Evolutionary conservation across 1,140 invertebrate species (phyloP), one percentile per base, ranked within the genome.

Genomic region (Brachystomella parvula): DNA sequence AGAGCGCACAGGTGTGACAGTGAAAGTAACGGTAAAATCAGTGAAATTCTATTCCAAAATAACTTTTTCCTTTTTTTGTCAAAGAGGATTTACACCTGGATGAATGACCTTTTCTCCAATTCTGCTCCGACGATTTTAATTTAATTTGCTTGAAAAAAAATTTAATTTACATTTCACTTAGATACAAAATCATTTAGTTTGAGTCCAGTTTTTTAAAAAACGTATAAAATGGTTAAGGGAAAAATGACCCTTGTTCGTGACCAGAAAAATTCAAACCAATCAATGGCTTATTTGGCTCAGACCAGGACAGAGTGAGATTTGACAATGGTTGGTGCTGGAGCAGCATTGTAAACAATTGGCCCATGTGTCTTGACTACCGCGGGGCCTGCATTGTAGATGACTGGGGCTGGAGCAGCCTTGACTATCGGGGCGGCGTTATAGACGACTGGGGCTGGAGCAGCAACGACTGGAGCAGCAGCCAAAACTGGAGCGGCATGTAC

Each of bases 391-490:
- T 39, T 39, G 35, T 9, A 19, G 53, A 57, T 6, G 53, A 57
- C 53, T 29, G n/a, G n/a, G 12, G 53, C 53, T 21, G 53, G n/a
- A 29, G 6, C 6, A 12, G 53, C 53, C 28, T 29, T 57, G 53
- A 24, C 6, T 9, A 57, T 12, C n/a, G 53, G n/a, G 53, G n/a
- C 21, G 44, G 44, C 28, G 21, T 29, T 57, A 21, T 12, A 24
- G 53, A 29, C 6, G 53, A 57, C 53, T 57, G 53, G 53, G 21
- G 28, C 53, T 9, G 53, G 53, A 57, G 6, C 6, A 24, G 53
- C 53, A 21, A 57, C 61, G 35, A 62, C 28, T n/a, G 61, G 24
- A 12, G 62, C n/a, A 29, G 35, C 47, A 30, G 47, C 26, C 47
- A 44, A 17, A n/a, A 35, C 32, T 24, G 44, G 33, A 47, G 44